phyloP scores from a whole-genome alignment of 2,797 vertebrate genomes.

The Microhierax caerulescens region DNA sequence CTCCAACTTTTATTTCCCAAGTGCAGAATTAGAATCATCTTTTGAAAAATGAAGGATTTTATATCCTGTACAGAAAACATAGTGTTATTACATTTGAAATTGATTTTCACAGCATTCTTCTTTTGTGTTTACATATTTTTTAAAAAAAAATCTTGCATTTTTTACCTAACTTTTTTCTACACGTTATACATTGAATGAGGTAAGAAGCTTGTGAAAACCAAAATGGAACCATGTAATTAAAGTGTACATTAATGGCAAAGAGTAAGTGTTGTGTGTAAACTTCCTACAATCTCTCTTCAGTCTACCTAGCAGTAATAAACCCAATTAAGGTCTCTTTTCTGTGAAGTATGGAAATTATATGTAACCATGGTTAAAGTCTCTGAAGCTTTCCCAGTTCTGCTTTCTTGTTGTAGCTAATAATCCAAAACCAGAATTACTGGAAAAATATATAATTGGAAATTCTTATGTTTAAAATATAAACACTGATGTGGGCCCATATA shows the following conservation, averaged over 20 bases:
- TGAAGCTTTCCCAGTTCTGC: background rate
- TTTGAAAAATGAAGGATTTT: background rate
- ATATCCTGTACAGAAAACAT: background rate
- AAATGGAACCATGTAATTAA: background rate
- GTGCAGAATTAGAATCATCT: background rate
- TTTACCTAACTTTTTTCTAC: background rate
- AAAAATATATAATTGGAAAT: background rate
- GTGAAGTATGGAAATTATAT: background rate
- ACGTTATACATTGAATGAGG: background rate
- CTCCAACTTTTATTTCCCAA: background rate
- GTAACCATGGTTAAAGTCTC: background rate
- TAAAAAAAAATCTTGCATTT: background rate
- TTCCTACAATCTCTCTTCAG: background rate
- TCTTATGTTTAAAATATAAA: background rate
- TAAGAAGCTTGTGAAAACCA: background rate
- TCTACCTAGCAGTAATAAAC: background rate
- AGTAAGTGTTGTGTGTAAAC: background rate
- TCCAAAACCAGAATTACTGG: background rate
- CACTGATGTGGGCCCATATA: background rate
- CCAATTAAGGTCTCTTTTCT: background rate
- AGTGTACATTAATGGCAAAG: background rate
- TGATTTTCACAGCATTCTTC: background rate
- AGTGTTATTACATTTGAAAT: background rate
- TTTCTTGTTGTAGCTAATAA: background rate
- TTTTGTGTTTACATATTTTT: background rate